phyloP scores from a whole-genome alignment of 2,888 invertebrate genomes.

The Drosophila cognata region DNA sequence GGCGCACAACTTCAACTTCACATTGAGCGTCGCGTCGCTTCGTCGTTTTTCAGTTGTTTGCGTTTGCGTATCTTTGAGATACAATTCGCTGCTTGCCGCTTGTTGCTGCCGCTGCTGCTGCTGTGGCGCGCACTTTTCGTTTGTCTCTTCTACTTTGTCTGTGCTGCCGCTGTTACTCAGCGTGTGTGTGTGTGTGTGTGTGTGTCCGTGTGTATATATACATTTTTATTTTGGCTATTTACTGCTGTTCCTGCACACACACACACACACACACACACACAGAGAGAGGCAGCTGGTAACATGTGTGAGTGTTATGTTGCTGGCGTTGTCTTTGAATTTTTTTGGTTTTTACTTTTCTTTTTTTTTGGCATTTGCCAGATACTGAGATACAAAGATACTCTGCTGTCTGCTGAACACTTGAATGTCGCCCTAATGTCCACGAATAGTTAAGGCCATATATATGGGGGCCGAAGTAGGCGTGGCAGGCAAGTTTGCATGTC shows the following conservation, averaged over 20 bases:
- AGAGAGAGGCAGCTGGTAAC: constrained; percentile 36
- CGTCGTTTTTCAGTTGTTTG: constrained; percentile 30
- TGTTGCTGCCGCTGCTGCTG: constrained; percentile 27
- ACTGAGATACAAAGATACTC: constrained; percentile 40
- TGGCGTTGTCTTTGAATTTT: constrained; percentile 34
- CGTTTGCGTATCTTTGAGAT: constrained; percentile 61
- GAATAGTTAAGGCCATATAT: background rate
- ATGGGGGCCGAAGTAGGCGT: background rate
- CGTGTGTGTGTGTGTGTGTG: background rate
- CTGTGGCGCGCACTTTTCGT: constrained; percentile 52
- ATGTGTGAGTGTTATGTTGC: constrained; percentile 68
- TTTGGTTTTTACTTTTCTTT: constrained; percentile 11
- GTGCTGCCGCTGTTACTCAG: constrained; percentile 21
- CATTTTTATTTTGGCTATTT: constrained; percentile 57
- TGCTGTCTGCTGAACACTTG: constrained; percentile 28
- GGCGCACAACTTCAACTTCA: constrained; percentile 53
- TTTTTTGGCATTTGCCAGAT: constrained; percentile 49
- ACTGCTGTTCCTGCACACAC: constrained; percentile 55
- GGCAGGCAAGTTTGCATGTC: background rate
- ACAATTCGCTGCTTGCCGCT: constrained; percentile 37
- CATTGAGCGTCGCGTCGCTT: constrained; percentile 10
- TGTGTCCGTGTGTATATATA: constrained; percentile 30
- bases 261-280: constrained; percentile 28
- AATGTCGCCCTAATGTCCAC: constrained; percentile 27
- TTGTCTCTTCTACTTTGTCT: constrained; percentile 54